Percentiles rank a stretch among this genome's conserved stretches.
These are phyloP conservation scores for Drosophila varians DNA, from an alignment of 1,140 invertebrate genomes.

Conservation along the genomic window DNA sequence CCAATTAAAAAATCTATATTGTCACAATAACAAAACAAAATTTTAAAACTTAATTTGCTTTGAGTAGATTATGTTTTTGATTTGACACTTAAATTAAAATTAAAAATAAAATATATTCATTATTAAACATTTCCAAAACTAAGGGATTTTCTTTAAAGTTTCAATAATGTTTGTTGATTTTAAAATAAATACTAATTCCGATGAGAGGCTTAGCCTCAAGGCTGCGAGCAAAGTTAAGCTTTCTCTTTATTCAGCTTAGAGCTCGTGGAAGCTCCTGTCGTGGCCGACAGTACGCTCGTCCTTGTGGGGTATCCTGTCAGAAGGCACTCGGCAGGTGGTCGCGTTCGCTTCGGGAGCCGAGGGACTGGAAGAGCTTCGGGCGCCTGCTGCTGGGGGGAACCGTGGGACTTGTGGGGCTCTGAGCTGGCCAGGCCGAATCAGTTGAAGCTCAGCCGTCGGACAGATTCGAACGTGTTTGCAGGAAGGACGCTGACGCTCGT, in stretches of 20 bases:
- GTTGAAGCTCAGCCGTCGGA: conserved; percentile 77
- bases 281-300: background rate
- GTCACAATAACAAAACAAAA: too few species aligned
- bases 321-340: conserved; percentile 10
- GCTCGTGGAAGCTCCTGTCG: background rate
- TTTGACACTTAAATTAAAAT: too few species aligned
- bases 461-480: conserved; percentile 63
- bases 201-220: background rate
- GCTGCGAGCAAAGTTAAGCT: background rate
- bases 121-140: background rate
- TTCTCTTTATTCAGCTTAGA: conserved; percentile 27
- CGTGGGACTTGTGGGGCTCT: conserved; percentile 26
- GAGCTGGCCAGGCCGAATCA: conserved; percentile 23
- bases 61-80: too few species aligned
- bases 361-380: conserved; percentile 13
- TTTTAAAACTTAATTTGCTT: too few species aligned
- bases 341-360: conserved; percentile 20
- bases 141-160: background rate
- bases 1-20: too few species aligned
- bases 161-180: conserved; percentile 6
- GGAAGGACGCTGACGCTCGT: conserved; percentile 64
- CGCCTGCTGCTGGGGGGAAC: conserved; percentile 12
- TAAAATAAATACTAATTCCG: background rate
- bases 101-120: background rate
- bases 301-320: conserved; percentile 1